Evolutionary conservation across 1,140 invertebrate species (phyloP).

Genomic region (Danaus melanippus): DNA sequence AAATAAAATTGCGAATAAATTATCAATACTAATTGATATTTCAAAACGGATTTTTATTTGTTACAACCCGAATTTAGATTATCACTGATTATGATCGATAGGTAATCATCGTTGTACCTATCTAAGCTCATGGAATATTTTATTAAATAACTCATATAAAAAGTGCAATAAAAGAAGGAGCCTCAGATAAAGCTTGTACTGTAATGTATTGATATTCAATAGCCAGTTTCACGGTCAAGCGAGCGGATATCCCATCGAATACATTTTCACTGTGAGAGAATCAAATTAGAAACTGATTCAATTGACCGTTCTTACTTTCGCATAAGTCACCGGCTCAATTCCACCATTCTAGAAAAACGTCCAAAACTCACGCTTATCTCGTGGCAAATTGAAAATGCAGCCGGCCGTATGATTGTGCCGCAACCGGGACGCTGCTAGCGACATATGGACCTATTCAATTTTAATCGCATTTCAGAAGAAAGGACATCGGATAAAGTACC

Average conservation of each 20-base stretch:
- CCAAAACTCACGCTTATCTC: conserved; percentile 66
- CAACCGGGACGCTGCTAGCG: conserved; percentile 50
- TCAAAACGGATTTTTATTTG: conserved; percentile 35
- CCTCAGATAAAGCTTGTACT: too few species aligned
- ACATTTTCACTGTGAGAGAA: conserved; percentile 22
- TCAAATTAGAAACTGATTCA: conserved; percentile 47
- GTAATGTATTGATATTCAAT: too few species aligned
- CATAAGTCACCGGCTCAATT: conserved; percentile 68
- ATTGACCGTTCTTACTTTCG: conserved; percentile 56
- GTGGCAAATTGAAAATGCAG: conserved; percentile 69
- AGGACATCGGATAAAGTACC: conserved; percentile 64
- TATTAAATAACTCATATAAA: too few species aligned
- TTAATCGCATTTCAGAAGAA: conserved; percentile 71
- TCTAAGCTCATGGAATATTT: too few species aligned
- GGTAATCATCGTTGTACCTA: too few species aligned
- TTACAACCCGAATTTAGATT: background rate
- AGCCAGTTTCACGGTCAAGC: conserved; percentile 14
- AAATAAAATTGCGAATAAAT: conserved; percentile 72
- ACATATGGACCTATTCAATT: conserved; percentile 70
- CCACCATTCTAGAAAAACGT: conserved; percentile 64
- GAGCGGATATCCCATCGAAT: conserved; percentile 12
- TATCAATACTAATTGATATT: conserved; percentile 70
- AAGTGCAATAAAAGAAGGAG: too few species aligned
- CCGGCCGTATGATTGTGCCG: conserved; percentile 66
- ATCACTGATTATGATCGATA: too few species aligned